Percentiles rank a stretch among this genome's conserved stretches.
These are phyloP conservation scores for Telmatochromis sp. DNA, from an alignment of 2,113 vertebrate species.

Conservation along the genomic window DNA sequence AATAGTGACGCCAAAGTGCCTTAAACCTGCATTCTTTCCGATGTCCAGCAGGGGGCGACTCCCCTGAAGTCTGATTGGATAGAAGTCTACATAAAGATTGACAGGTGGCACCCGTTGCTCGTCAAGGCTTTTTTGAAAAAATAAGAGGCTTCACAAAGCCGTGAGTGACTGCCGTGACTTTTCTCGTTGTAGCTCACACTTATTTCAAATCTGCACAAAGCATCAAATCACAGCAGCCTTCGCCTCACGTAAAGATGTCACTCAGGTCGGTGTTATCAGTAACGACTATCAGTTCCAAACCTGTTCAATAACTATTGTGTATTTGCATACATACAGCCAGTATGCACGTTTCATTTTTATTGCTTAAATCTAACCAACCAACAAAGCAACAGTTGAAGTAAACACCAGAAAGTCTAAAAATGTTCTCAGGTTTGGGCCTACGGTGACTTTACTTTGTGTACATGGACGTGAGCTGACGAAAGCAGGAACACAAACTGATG, in stretches of 20 bases:
- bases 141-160: not conserved
- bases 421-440: not conserved
- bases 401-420: not conserved
- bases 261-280: not conserved
- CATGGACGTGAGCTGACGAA: not conserved
- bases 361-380: not conserved
- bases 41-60: not conserved
- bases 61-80: not conserved
- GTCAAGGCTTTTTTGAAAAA: not conserved
- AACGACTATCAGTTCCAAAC: not conserved
- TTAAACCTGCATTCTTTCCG: not conserved
- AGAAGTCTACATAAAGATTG: not conserved
- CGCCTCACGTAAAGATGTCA: not conserved
- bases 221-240: not conserved
- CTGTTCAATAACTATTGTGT: not conserved
- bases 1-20: accelerated
- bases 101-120: not conserved
- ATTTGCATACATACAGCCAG: not conserved
- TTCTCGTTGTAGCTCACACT: not conserved
- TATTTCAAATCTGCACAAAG: not conserved
- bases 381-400: not conserved
- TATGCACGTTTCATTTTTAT: not conserved
- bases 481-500: not conserved
- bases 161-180: not conserved
- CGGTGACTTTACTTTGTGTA: not conserved